Conservation (phyloP, 2,113 vertebrate genomes). For the Saccopteryx bilineata region DNA sequence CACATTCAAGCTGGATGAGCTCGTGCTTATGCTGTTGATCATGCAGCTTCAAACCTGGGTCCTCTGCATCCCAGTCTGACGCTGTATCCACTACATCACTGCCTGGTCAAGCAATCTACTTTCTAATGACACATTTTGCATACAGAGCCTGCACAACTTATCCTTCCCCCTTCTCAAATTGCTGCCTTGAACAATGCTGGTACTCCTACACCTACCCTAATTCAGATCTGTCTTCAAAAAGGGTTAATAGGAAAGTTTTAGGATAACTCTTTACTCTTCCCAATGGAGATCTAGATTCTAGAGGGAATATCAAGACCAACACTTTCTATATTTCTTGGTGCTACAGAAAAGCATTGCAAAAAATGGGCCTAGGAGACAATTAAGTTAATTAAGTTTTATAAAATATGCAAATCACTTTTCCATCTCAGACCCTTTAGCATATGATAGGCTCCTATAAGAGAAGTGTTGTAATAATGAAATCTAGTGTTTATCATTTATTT, state of each 20-base stretch:
- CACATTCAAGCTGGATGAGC: too few relatives aligned
- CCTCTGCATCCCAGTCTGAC: too few relatives aligned
- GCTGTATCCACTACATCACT: too few relatives aligned
- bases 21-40: too few relatives aligned
- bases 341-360: background rate
- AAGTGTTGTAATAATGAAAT: background rate
- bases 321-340: background rate
- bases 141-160: background rate
- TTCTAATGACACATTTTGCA: background rate
- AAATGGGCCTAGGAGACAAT: background rate
- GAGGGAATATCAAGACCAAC: background rate
- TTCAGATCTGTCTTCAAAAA: background rate
- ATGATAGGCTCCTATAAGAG: background rate
- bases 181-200: background rate
- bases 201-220: background rate
- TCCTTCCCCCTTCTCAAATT: background rate
- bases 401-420: conserved; percentile 8
- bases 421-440: background rate
- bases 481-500: background rate
- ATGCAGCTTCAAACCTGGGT: too few relatives aligned
- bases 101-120: background rate
- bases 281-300: background rate
- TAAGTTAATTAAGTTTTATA: background rate
- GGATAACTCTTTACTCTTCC: background rate
- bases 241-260: background rate